phyloP scores from a whole-genome alignment of 2,797 vertebrate species.

The Pangasius krempfi region DNA sequence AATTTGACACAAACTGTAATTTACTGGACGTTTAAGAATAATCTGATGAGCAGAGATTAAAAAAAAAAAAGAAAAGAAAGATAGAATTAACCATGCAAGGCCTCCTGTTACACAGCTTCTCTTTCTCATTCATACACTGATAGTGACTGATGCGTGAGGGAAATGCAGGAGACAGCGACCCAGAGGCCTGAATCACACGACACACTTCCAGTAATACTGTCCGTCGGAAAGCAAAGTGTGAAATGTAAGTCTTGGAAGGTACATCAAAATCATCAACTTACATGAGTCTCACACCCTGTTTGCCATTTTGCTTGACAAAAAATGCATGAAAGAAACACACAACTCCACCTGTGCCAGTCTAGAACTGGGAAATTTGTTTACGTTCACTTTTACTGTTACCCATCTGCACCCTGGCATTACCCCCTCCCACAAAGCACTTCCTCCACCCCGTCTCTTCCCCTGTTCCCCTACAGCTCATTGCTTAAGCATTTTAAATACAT shows the following conservation, averaged over 20 bases:
- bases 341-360: background rate
- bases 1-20: background rate
- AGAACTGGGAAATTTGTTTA: slow-evolving; percentile 15
- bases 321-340: slow-evolving; percentile 40
- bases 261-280: slow-evolving; percentile 40
- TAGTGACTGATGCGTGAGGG: background rate
- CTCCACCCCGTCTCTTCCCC: background rate
- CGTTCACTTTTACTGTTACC: slow-evolving; percentile 4
- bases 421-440: background rate
- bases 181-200: slow-evolving; percentile 17
- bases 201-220: slow-evolving; percentile 33
- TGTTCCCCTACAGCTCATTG: slow-evolving; percentile 40
- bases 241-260: slow-evolving; percentile 41
- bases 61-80: too few relatives aligned
- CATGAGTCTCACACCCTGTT: slow-evolving; percentile 71
- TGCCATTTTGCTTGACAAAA: slow-evolving; percentile 54
- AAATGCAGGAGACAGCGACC: background rate
- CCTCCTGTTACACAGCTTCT: background rate
- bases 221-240: slow-evolving; percentile 33
- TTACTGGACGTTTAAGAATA: background rate
- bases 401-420: slow-evolving; percentile 30
- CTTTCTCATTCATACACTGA: background rate
- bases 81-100: background rate
- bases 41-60: background rate
- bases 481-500: slow-evolving; percentile 73